A percentile compares a stretch with the other conserved stretches of the same genome.
Conservation (phyloP, 2,888 invertebrate species). For the Brachypalpus laphriformis region DNA sequence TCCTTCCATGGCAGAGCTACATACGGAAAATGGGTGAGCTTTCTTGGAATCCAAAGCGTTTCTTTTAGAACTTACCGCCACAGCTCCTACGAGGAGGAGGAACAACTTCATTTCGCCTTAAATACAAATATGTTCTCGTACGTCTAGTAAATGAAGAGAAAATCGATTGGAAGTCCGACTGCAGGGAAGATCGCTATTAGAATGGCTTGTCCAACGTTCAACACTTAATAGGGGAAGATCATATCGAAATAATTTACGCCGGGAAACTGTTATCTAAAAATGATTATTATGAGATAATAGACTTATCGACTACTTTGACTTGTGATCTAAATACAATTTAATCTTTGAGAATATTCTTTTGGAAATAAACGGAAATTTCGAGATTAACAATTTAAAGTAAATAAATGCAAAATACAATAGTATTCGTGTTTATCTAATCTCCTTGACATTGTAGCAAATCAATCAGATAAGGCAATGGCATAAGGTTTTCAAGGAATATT, state of each 20-base stretch:
- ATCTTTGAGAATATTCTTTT: neutral
- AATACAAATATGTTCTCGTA: too few species aligned
- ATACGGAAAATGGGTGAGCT: neutral
- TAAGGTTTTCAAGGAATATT: too few species aligned
- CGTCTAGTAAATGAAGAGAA: neutral
- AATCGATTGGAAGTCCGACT: neutral
- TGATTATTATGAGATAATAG: neutral
- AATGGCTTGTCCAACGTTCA: neutral
- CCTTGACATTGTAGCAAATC: neutral
- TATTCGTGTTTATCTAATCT: neutral
- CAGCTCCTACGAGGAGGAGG: conserved; percentile 19
- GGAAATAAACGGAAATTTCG: neutral
- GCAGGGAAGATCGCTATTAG: neutral
- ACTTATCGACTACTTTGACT: neutral
- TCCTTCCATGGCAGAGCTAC: conserved; percentile 44
- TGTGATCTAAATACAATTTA: neutral
- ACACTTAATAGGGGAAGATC: neutral
- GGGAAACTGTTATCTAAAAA: neutral
- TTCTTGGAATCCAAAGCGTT: neutral
- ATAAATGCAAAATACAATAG: too few species aligned
- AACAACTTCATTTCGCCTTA: conserved; percentile 21
- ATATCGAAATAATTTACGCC: neutral
- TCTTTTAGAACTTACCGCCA: conserved; percentile 19
- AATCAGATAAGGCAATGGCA: neutral
- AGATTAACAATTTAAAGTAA: neutral